Evolutionary conservation across 2,113 vertebrate genomes (phyloP).

Genomic region (Suricata suricatta): DNA sequence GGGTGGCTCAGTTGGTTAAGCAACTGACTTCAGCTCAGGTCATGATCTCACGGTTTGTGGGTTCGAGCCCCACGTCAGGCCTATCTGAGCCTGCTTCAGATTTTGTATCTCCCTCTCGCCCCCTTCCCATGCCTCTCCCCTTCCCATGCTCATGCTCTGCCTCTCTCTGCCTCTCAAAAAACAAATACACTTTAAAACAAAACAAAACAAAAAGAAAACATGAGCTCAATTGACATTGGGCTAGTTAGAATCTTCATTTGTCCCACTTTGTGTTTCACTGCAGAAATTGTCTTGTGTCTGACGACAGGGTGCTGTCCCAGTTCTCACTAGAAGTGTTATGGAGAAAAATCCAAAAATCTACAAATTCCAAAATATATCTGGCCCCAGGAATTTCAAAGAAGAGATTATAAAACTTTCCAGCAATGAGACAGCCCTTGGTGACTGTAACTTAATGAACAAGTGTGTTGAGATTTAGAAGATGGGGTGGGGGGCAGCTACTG

Average conservation of each 20-base stretch:
- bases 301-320: not conserved
- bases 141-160: too few species aligned
- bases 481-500: not conserved
- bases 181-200: too few species aligned
- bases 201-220: not conserved
- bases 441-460: not conserved
- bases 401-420: not conserved
- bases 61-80: too few species aligned
- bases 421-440: not conserved
- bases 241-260: not conserved
- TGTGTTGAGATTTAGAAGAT: not conserved
- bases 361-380: not conserved
- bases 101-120: too few species aligned
- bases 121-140: too few species aligned
- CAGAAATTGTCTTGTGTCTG: not conserved
- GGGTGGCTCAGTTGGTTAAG: too few species aligned
- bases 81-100: too few species aligned
- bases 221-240: not conserved
- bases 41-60: too few species aligned
- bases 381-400: not conserved
- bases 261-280: not conserved
- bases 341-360: not conserved
- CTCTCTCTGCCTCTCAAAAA: too few species aligned
- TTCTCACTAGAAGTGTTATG: not conserved
- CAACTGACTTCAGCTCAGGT: too few species aligned